A percentile compares a stretch with the other conserved stretches of the same genome.
Conservation (phyloP, 2,113 vertebrate genomes). For the Larimichthys polyactis region DNA sequence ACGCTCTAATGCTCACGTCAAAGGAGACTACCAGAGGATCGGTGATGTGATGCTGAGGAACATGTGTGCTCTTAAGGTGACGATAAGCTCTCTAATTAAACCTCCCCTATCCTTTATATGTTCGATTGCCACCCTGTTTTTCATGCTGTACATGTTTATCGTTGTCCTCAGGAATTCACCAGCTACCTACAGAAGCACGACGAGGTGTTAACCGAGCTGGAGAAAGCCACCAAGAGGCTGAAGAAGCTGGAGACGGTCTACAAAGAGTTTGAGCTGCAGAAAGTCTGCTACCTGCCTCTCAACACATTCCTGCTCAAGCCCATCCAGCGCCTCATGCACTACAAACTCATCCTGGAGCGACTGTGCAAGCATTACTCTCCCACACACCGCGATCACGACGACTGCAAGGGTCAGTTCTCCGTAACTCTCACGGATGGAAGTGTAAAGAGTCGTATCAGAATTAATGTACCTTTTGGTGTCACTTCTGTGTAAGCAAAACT, state of each 20-base stretch:
- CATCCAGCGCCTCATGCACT: constrained; percentile 94
- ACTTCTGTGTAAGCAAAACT: no score
- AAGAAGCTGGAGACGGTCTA: constrained; percentile 92
- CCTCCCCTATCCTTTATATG: no score
- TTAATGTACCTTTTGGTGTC: no score
- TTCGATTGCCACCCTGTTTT: not conserved
- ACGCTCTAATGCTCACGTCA: constrained; percentile 83
- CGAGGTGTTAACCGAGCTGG: constrained; percentile 91
- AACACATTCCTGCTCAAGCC: constrained; percentile 96
- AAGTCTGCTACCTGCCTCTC: constrained; percentile 96
- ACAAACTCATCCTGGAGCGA: constrained; percentile 91
- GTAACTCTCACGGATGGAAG: no score
- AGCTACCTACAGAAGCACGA: constrained; percentile 90
- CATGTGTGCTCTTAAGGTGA: constrained; percentile 92
- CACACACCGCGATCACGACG: constrained; percentile 84
- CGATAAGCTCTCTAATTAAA: no score
- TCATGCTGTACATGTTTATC: not conserved
- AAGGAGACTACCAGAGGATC: constrained; percentile 89
- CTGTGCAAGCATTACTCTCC: constrained; percentile 88
- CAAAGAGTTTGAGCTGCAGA: constrained; percentile 96
- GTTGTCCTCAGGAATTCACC: constrained; percentile 86
- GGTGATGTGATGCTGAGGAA: constrained; percentile 95
- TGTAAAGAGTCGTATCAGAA: no score
- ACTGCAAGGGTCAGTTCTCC: constrained; percentile 88
- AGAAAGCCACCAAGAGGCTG: constrained; percentile 88